phyloP scores from a whole-genome alignment of 1,140 invertebrate genomes.

The Agrypnia vestita region DNA sequence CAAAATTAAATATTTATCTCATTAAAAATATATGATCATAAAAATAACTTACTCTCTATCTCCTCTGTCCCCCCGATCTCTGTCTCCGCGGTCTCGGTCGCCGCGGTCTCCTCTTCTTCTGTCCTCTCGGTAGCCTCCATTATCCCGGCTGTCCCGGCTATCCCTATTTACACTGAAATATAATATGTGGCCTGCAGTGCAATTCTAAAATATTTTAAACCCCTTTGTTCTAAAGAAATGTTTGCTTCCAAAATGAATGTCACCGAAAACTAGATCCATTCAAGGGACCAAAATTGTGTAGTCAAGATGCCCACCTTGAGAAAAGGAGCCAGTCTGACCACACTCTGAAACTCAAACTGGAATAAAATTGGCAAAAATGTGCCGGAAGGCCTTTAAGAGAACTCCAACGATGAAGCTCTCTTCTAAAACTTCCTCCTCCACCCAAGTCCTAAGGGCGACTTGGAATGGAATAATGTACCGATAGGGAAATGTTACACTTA shows the following conservation, averaged over 20 bases:
- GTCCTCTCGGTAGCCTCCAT: conserved; percentile 65
- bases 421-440: conserved; percentile 55
- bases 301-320: no score
- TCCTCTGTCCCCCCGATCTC: conserved; percentile 62
- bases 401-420: conserved; percentile 50
- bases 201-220: no score
- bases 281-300: no score
- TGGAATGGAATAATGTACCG: conserved; percentile 27
- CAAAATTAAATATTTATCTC: no score
- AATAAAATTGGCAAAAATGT: conserved; percentile 20
- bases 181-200: not conserved
- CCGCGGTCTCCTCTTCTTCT: no score
- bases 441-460: conserved; percentile 14
- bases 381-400: conserved; percentile 63
- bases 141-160: conserved; percentile 64
- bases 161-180: conserved; percentile 66
- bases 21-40: no score
- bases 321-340: conserved; percentile 16
- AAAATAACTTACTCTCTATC: conserved; percentile 75
- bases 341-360: conserved; percentile 2
- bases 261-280: no score
- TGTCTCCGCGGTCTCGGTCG: no score
- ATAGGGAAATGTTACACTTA: conserved; percentile 11
- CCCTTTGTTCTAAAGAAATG: no score
- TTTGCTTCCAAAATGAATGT: no score